Conservation (phyloP, 2,888 invertebrate species). For the Anoncus sp. region DNA sequence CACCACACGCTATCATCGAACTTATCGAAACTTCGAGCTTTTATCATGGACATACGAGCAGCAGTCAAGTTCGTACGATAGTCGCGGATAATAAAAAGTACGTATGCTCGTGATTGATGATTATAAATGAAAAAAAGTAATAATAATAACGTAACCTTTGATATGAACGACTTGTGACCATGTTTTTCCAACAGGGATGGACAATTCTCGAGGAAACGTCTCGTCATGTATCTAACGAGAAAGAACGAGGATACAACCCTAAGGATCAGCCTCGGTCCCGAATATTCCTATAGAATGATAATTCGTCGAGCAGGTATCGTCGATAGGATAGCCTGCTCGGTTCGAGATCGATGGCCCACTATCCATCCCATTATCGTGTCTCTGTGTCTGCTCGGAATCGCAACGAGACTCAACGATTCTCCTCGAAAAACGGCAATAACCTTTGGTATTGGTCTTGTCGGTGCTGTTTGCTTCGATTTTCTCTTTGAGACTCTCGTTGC, state of each 20-base stretch:
- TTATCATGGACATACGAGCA: not conserved
- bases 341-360: conserved; percentile 82
- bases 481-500: conserved; percentile 75
- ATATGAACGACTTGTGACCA: no score
- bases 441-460: conserved; percentile 69
- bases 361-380: conserved; percentile 88
- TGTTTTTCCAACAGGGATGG: conserved; percentile 42
- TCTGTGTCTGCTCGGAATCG: conserved; percentile 81
- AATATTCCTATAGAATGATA: conserved; percentile 86
- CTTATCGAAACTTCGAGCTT: conserved; percentile 21
- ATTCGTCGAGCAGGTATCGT: conserved; percentile 81
- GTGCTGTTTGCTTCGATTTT: conserved; percentile 70
- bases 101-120: conserved; percentile 1
- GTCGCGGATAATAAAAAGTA: conserved; percentile 26
- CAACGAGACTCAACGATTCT: conserved; percentile 73
- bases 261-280: conserved; percentile 88
- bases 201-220: conserved; percentile 32
- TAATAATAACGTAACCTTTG: no score
- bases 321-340: conserved; percentile 77
- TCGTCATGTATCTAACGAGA: conserved; percentile 40
- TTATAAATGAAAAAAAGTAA: no score
- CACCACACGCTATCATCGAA: conserved; percentile 47
- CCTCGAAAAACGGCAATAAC: conserved; percentile 61
- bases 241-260: conserved; percentile 76
- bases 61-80: conserved; percentile 45